Evolutionary conservation across 2,888 invertebrate species (phyloP).

Genomic region (Lochmaea capreae): DNA sequence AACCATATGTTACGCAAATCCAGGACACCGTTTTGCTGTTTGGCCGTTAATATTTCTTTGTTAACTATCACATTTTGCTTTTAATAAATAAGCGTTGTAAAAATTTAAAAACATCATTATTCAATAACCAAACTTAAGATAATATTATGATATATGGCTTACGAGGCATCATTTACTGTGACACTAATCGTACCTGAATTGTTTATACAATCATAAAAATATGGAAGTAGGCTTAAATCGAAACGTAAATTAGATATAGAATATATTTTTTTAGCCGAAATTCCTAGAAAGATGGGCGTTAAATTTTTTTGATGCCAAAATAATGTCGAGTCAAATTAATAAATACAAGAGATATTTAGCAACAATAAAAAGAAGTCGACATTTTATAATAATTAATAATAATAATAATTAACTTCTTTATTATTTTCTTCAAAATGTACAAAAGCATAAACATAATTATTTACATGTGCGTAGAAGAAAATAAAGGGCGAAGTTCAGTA

Average conservation of each 20-base stretch:
- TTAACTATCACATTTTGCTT: slow-evolving; percentile 46
- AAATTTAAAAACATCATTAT: slow-evolving; percentile 24
- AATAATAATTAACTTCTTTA: too few species aligned
- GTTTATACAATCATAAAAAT: not conserved
- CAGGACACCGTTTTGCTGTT: slow-evolving; percentile 47
- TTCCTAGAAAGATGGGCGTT: too few species aligned
- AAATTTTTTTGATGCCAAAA: too few species aligned
- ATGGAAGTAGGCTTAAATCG: not conserved
- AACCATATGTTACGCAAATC: slow-evolving; percentile 44
- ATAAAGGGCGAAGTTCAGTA: too few species aligned
- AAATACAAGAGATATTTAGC: too few species aligned
- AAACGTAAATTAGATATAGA: not conserved
- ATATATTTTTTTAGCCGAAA: too few species aligned
- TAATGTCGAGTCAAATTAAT: too few species aligned
- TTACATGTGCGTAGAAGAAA: too few species aligned
- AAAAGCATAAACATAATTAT: too few species aligned
- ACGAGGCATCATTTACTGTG: not conserved
- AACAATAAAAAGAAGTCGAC: too few species aligned
- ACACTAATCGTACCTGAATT: not conserved
- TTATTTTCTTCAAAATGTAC: too few species aligned
- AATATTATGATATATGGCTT: slow-evolving; percentile 6
- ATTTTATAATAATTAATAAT: too few species aligned
- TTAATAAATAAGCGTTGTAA: slow-evolving; percentile 38
- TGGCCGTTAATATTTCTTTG: slow-evolving; percentile 38
- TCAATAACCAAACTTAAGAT: slow-evolving; percentile 11